These are phyloP conservation scores for Sphaerophoria rueppellii DNA, from an alignment of 2,888 invertebrate genomes.

Conservation along the genomic window DNA sequence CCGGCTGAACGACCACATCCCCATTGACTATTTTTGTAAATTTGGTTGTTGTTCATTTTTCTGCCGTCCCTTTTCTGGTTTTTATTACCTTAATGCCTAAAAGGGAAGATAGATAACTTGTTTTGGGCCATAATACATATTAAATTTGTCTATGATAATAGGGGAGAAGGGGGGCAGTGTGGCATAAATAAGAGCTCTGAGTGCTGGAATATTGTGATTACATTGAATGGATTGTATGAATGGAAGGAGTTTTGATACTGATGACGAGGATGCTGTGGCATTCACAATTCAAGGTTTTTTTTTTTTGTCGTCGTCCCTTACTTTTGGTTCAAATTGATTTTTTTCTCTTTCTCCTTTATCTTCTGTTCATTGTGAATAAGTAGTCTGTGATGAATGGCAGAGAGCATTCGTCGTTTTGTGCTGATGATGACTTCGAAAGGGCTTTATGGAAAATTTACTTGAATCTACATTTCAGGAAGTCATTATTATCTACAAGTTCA, in stretches of 20 bases:
- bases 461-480: conserved; percentile 22
- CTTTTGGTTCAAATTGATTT: conserved; percentile 45
- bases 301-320: conserved; percentile 15
- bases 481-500: neutral
- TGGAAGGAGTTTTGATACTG: conserved; percentile 14
- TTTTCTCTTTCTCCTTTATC: neutral
- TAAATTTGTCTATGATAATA: conserved; percentile 1
- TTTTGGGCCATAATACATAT: conserved; percentile 13
- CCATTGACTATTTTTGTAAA: neutral
- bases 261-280: conserved; percentile 58
- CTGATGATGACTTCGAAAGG: conserved; percentile 28
- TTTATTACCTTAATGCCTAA: conserved; percentile 45
- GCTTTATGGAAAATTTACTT: conserved; percentile 12
- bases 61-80: conserved; percentile 24
- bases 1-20: neutral
- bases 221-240: conserved; percentile 6
- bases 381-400: conserved; percentile 14
- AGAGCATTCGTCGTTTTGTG: conserved; percentile 13
- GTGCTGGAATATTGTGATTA: conserved; percentile 37
- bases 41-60: neutral
- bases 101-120: conserved; percentile 55
- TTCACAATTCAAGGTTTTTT: conserved; percentile 57
- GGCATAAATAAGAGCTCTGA: neutral
- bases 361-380: conserved; percentile 9
- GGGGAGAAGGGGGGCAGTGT: neutral